These are phyloP conservation scores for Pelochelys cantorii DNA, from an alignment of 2,797 vertebrate genomes.

Conservation along the genomic window DNA sequence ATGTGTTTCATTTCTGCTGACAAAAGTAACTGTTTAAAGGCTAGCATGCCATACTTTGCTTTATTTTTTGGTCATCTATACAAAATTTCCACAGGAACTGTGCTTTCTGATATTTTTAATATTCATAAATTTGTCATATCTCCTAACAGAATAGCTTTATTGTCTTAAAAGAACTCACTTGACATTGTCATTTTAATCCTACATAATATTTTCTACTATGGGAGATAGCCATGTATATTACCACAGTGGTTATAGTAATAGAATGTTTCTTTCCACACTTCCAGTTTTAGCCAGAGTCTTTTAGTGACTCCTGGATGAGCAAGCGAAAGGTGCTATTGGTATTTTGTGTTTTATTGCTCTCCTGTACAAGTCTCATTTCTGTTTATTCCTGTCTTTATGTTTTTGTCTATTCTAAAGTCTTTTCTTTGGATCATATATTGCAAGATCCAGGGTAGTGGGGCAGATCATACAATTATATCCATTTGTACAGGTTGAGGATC, in stretches of 20 bases:
- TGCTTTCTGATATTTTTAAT: background rate
- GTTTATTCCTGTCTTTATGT: background rate
- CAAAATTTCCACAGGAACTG: background rate
- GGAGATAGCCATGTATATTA: background rate
- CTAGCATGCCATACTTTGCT: background rate
- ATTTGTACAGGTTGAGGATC: background rate
- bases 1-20: conserved; percentile 6
- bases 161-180: fast-evolving
- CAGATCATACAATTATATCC: background rate
- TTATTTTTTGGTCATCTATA: background rate
- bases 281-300: background rate
- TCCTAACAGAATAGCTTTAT: background rate
- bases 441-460: background rate
- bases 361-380: background rate
- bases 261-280: background rate
- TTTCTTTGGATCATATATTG: background rate
- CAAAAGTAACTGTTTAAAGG: background rate
- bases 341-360: background rate
- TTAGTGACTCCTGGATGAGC: background rate
- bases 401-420: background rate
- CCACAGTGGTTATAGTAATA: background rate
- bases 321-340: background rate
- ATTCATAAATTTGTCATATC: background rate
- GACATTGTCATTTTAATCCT: background rate
- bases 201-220: fast-evolving